These are phyloP conservation scores for Helarctos malayanus DNA, from an alignment of 2,797 vertebrate species.

Conservation along the genomic window DNA sequence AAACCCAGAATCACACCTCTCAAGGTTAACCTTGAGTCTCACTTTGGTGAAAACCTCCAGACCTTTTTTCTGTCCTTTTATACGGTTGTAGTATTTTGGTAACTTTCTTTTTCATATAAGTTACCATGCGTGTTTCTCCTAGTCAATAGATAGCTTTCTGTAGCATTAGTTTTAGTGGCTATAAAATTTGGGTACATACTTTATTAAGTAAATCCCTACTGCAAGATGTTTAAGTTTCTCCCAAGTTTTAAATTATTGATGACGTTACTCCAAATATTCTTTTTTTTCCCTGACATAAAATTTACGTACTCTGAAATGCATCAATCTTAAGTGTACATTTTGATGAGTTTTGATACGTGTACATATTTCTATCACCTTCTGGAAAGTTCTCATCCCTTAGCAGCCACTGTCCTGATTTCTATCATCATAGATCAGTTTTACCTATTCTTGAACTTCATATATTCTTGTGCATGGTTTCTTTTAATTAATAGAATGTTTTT, in stretches of 20 bases:
- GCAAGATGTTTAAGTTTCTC: neutral
- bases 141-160: neutral
- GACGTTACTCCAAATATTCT: neutral
- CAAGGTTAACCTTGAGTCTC: neutral
- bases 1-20: neutral
- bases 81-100: neutral
- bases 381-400: neutral
- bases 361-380: neutral
- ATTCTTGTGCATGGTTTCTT: neutral
- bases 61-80: neutral
- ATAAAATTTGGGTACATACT: neutral
- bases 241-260: neutral
- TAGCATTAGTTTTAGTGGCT: neutral
- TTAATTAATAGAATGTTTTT: neutral
- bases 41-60: neutral
- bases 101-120: neutral
- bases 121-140: neutral
- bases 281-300: neutral
- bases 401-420: neutral
- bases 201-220: neutral
- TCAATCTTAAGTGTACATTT: neutral
- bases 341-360: slow-evolving; percentile 8
- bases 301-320: neutral
- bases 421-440: neutral
- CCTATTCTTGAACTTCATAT: neutral